Conservation (phyloP, 2,113 vertebrate genomes). For the Sarotherodon lohbergeri region DNA sequence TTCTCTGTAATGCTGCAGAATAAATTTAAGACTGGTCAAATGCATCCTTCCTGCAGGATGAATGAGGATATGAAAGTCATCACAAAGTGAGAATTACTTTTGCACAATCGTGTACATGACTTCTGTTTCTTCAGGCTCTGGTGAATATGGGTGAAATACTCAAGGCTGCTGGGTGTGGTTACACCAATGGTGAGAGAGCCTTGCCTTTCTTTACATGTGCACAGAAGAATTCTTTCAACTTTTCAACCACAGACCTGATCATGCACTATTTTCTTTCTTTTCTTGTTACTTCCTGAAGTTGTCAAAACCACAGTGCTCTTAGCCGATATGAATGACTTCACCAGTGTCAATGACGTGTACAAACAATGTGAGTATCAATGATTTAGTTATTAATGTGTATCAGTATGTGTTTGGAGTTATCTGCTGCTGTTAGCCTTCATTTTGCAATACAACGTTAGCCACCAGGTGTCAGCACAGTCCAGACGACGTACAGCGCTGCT, state of each 20-base stretch:
- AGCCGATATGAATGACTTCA: slow-evolving; percentile 91
- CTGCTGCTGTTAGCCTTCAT: not conserved
- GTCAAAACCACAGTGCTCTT: slow-evolving; percentile 91
- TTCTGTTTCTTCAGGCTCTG: slow-evolving; percentile 75
- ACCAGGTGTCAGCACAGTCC: slow-evolving; percentile 35
- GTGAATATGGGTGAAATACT: slow-evolving; percentile 90
- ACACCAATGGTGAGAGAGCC: slow-evolving; percentile 76
- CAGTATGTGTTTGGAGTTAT: not conserved
- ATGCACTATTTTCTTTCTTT: not conserved
- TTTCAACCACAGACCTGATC: not conserved
- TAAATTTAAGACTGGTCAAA: not conserved
- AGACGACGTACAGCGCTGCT: not conserved
- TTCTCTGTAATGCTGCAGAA: not conserved
- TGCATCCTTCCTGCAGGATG: not conserved
- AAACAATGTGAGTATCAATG: slow-evolving; percentile 83
- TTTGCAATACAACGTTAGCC: not conserved
- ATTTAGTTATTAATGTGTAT: not conserved
- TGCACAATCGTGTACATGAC: not conserved
- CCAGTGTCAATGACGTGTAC: slow-evolving; percentile 84
- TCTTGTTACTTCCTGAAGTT: slow-evolving; percentile 73
- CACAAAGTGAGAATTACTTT: not conserved
- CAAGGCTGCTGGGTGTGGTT: slow-evolving; percentile 84
- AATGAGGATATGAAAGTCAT: not conserved
- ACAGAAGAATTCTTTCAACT: not conserved
- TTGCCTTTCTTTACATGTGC: rapidly evolving